Evolutionary conservation across 1,140 invertebrate genomes (phyloP), one percentile per base, ranked within the genome.

Genomic region (Diorhabda carinulata): DNA sequence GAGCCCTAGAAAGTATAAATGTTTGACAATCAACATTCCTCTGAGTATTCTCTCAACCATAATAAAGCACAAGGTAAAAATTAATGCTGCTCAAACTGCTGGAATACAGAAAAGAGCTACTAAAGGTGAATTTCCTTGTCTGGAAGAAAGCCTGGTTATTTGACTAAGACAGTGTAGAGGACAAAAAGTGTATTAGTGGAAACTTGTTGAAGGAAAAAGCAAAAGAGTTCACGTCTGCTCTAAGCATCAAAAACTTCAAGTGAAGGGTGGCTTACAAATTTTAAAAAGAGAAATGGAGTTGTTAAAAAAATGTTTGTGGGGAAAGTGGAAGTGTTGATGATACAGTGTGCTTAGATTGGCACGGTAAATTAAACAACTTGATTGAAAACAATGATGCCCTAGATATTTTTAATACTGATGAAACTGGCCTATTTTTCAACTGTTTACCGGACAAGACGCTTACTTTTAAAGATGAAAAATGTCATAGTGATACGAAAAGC

Each of bases 261-360:
- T 63, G 61, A 63, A 63, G 61, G 0, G 61, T 63, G n/a, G 61
- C 41, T 42, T 63, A 63, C 41, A 63, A 63, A 63, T 63, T 63
- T 63, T 41, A 63, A 63, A 63, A 63, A 63, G 61, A 63, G 61
- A 43, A 42, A 63, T 63, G 61, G 61, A 63, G 61, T 63, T 63
- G 40, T 63, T n/a, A 40, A 40, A 25, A 63, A 63, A 63, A 63
- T 2, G 43, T 42, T 52, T 63, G 25, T 41, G 42, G 42, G 2
- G 42, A 63, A 41, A 63, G 61, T 7, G 6, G 42, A 40, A 41
- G 61, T 40, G 61, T 63, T 63, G 40, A 40, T n/a, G n/a, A 40
- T 40, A 3, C n/a, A 63, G 42, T 40, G 43, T 42, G n/a, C 42
- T 41, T 63, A 43, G 61, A 60, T 60, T 60, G 58, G 58, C 2